phyloP scores from a whole-genome alignment of 1,140 invertebrate genomes.

The Drosophila bifasciata region DNA sequence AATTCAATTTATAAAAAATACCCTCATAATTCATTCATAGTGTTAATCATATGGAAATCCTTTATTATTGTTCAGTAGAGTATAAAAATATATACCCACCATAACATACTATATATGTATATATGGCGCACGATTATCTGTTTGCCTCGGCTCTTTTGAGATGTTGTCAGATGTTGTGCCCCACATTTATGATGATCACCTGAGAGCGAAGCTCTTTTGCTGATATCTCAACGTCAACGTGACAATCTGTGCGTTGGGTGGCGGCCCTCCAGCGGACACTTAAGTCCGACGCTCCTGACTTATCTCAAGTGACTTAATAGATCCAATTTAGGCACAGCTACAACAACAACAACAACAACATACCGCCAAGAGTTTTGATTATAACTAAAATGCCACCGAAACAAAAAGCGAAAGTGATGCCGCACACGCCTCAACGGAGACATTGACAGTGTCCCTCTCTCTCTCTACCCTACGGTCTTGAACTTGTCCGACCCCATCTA shows the following conservation, averaged over 20 bases:
- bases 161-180: slow-evolving; percentile 16
- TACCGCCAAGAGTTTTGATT: slow-evolving; percentile 46
- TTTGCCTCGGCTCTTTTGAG: neutral
- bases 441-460: slow-evolving; percentile 38
- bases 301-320: slow-evolving; percentile 74
- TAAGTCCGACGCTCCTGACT: slow-evolving; percentile 39
- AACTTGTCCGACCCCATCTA: slow-evolving; percentile 49
- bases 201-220: slow-evolving; percentile 42
- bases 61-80: neutral
- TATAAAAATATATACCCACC: neutral
- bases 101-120: no score
- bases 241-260: slow-evolving; percentile 43
- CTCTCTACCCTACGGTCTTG: slow-evolving; percentile 19
- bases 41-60: slow-evolving; percentile 12
- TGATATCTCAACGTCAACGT: slow-evolving; percentile 47
- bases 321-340: slow-evolving; percentile 62
- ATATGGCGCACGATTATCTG: neutral
- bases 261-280: slow-evolving; percentile 36
- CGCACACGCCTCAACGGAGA: slow-evolving; percentile 11
- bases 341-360: no score
- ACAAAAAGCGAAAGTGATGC: slow-evolving; percentile 66
- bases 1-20: no score
- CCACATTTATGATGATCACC: slow-evolving; percentile 47
- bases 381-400: slow-evolving; percentile 41
- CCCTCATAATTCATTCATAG: no score